Conservation (phyloP, 2,113 vertebrate genomes). For the Fregata magnificens region DNA sequence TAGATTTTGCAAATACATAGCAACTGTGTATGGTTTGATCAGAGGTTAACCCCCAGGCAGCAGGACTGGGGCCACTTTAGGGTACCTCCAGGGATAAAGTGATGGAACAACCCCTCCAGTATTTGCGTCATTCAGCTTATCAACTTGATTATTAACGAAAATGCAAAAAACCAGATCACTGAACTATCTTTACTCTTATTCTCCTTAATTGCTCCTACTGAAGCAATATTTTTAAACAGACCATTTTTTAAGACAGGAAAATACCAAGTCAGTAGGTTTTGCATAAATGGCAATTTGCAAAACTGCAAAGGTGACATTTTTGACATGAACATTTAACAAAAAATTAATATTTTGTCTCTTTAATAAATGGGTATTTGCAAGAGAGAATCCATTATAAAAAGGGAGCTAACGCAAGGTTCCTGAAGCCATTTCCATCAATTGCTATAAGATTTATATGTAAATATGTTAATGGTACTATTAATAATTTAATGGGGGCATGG, state of each 20-base stretch:
- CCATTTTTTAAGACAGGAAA: constrained; percentile 13
- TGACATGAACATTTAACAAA: constrained; percentile 53
- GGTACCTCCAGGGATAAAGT: not conserved
- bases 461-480: constrained; percentile 75
- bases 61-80: not conserved
- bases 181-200: not conserved
- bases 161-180: not conserved
- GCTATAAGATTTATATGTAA: constrained; percentile 76
- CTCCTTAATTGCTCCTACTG: not conserved
- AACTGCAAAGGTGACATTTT: constrained; percentile 57
- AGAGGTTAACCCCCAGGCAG: not conserved
- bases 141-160: not conserved
- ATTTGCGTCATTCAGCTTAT: not conserved
- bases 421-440: constrained; percentile 64
- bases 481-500: constrained; percentile 75
- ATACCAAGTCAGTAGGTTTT: constrained; percentile 13
- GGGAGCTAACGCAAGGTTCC: constrained; percentile 33
- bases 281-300: constrained; percentile 45
- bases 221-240: constrained; percentile 8
- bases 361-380: constrained; percentile 56
- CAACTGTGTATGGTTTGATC: not conserved
- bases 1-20: not conserved
- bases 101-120: not conserved
- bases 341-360: constrained; percentile 59
- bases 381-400: constrained; percentile 59